Percentiles rank a stretch among this genome's conserved stretches.
Evolutionary conservation across 2,888 invertebrate species (phyloP).

Genomic region (Oxystoma pomonae): DNA sequence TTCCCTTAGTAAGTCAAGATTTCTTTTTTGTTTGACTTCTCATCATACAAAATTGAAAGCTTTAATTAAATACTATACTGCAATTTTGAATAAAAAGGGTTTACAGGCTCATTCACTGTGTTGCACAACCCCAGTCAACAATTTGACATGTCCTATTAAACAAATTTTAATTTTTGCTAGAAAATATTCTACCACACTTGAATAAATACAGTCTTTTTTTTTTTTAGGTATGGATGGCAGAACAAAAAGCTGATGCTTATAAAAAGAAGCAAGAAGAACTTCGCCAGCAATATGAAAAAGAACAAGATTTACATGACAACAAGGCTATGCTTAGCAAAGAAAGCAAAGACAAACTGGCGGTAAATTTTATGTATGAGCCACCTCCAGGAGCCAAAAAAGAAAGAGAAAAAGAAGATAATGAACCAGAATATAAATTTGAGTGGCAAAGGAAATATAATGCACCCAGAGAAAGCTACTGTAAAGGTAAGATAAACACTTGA

Average conservation of each 20-base stretch:
- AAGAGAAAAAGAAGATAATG: slow-evolving; percentile 85
- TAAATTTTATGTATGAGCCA: slow-evolving; percentile 99
- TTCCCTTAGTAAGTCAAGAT: too few relatives aligned
- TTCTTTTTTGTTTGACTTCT: too few relatives aligned
- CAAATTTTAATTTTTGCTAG: too few relatives aligned
- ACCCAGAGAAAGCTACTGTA: slow-evolving; percentile 96
- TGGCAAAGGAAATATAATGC: slow-evolving; percentile 99
- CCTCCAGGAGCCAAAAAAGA: slow-evolving; percentile 95
- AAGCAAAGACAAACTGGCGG: slow-evolving; percentile 95
- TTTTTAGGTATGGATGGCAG: slow-evolving; percentile 95
- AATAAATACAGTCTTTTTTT: not conserved
- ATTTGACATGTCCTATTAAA: too few relatives aligned
- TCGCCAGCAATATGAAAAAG: slow-evolving; percentile 94
- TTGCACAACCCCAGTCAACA: too few relatives aligned
- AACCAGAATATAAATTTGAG: slow-evolving; percentile 98
- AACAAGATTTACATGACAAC: slow-evolving; percentile 97
- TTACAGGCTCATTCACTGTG: too few relatives aligned
- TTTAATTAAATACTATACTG: too few relatives aligned
- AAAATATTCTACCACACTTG: too few relatives aligned
- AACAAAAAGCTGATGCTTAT: slow-evolving; percentile 95
- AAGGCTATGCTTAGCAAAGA: slow-evolving; percentile 96
- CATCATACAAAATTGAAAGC: too few relatives aligned
- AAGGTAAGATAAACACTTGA: too few relatives aligned
- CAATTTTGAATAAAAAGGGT: too few relatives aligned
- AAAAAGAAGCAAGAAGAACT: slow-evolving; percentile 98